Conservation (phyloP, 2,113 vertebrate species). For the Cephalopterus ornatus region DNA sequence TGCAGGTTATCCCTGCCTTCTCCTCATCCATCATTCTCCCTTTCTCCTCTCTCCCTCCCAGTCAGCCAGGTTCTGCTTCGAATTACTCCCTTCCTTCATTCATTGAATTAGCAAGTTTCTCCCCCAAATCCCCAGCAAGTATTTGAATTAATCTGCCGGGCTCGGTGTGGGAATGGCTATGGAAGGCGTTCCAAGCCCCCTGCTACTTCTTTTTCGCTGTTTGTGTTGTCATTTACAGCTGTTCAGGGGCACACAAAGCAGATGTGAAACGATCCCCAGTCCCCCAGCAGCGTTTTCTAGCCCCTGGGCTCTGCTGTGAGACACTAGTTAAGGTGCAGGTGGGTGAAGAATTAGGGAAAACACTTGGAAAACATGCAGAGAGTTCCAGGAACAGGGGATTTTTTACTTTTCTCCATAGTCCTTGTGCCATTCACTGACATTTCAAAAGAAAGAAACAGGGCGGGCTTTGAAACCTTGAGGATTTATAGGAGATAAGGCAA, state of each 20-base stretch:
- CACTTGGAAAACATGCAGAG: neutral
- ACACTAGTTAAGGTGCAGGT: constrained; percentile 16
- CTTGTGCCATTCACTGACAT: neutral
- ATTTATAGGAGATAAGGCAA: neutral
- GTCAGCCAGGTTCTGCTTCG: neutral
- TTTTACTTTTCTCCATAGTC: rapidly evolving
- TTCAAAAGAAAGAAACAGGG: neutral
- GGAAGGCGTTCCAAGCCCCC: neutral
- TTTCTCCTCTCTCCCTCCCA: neutral
- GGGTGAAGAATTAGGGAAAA: neutral
- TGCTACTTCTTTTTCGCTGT: neutral
- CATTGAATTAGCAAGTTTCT: neutral
- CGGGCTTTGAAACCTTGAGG: neutral
- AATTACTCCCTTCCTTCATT: neutral
- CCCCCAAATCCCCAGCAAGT: neutral
- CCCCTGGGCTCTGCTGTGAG: neutral
- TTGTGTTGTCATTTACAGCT: constrained; percentile 28
- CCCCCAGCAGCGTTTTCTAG: neutral
- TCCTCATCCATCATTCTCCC: neutral
- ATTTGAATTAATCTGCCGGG: neutral
- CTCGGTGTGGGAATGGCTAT: neutral
- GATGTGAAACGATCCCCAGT: neutral
- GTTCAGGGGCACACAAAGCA: constrained; percentile 19
- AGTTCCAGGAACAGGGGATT: neutral
- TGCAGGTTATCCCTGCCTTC: neutral